Base-by-base conservation (phyloP, 1,140 invertebrate species). In the Octopus sinensis region DNA sequence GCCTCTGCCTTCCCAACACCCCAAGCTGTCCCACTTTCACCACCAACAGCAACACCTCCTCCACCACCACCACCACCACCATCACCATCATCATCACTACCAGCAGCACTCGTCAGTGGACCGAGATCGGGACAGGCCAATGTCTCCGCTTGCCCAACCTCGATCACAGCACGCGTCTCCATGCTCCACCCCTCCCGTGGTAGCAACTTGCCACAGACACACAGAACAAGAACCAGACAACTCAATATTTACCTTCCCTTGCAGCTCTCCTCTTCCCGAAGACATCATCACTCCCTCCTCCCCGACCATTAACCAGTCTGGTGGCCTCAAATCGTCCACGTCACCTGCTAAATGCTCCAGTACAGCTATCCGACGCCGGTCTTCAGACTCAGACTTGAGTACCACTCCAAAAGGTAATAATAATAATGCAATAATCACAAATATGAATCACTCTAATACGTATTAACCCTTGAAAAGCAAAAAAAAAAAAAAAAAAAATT, bases 361-460 rank as follows among this genome's bases (percentile, higher is more conserved):
- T 51, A 75, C 68, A 12, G 56, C 54, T 4, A 78, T 54, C 53
- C 83, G 79, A 54, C 82, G 96, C 77, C 92, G 96, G 82, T 96
- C 96, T 0, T 97, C 96, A 5, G 97, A 98, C 90, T 97, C 97
- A 4, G 97, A 98, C 91, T 91, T 97, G 77, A 96, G 95, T 91
- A 94, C 96, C 56, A 96, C 96, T 6, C 96, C 96, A 4, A 97
- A 96, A 95, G 96, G 96, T 97, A 92, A 90, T 90, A 88, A 73
- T 10, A 52, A 53, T 54, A 68, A 53, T 75, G 23, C 17, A 4
- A 77, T 68, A 10, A 80, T 43, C 10, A 51, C 52, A 9, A 30
- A n/a, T 17, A 23, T 17, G 30, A 10, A 17, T 43, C 5, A 71
- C 30, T 56, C 23, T 0, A n/a, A 9, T 79, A 54, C 56, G 23